Base-by-base conservation (phyloP, 1,140 invertebrate genomes). In the Mactra quadrangularis region DNA sequence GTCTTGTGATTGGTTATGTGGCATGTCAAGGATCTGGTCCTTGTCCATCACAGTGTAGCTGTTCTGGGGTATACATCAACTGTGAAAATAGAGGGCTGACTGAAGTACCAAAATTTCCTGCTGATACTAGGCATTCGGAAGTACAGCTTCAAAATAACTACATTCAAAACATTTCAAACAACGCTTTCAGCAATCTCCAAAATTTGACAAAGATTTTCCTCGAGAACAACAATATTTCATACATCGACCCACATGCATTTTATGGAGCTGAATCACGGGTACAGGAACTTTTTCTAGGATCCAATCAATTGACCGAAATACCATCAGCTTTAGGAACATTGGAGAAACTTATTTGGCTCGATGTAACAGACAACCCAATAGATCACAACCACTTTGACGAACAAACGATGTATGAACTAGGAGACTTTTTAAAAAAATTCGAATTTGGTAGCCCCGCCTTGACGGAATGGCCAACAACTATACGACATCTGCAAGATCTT, bases 361-460 rank as follows among this genome's bases (percentile, higher is more conserved):
- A 82, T 29, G 59, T 82, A 1, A 27, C 70, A 7, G 2, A 55
- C 50, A 82, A 82, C 52, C 79, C 68, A 0, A 82, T 82, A 22
- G 29, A 53, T 33, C 29, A 74, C 38, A 64, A 38, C n/a, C 25
- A 60, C 35, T 82, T 82, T 66, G 70, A 64, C 47, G 59, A 82
- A 15, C 31, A 62, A 1, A 53, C 50, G 9, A 74, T 82, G 71
- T 66, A 55, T 55, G 13, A 66, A 6, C n/a, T 82, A 9, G 79
- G 79, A 17, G 79, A 82, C 50, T 64, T 57, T 1, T n/a, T 82
- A 3, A 38, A 17, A 9, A 50, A 31, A 62, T 74, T 82, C 27
- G 71, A 64, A 15, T 75, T 82, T 33, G 79, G 79, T 25, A 60
- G 57, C 45, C 9, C 22, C 0, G 0, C 1, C 6, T 3, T 82